Evolutionary conservation across 2,888 invertebrate species (phyloP), one percentile per base, ranked within the genome.

Genomic region (Spisula solida): DNA sequence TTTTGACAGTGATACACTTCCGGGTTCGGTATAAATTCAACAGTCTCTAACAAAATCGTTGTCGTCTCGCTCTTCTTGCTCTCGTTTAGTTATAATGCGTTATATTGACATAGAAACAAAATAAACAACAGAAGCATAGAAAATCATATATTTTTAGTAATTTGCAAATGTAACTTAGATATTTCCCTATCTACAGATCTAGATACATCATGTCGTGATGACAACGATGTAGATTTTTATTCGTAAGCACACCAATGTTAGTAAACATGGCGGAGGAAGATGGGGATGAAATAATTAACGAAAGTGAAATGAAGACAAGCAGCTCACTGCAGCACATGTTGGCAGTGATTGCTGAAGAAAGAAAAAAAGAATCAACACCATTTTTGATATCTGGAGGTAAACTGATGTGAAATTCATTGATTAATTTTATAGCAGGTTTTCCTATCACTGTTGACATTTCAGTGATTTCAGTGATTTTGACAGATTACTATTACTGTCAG

Each of bases 181-280:
- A 41, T 5, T 41, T 41, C 8, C 8, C 41, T 8, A 41, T 8
- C 41, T 41, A 41, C 41, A 41, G 8, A 41, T 41, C 41, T 5
- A 41, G 41, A 41, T 41, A 5, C 41, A 12, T 75, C 31, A 16
- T 4, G 12, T 75, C 34, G 12, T 75, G 75, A 75, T 14, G 75
- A 75, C 75, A 75, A 1, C 75, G 75, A 75, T 34, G 25, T 34
- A 1, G 12, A 16, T 75, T 5, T 18, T 31, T 75, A 75, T 29
- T 75, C 75, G 75, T 75, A 10, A 75, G 29, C 1, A 14, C 25
- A 51, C 25, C 75, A 83, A 75, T 75, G 75, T 83, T 75, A 79
- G 82, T 85, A 87, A 94, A 93, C 87, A 94, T 94, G 94, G 94
- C 94, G 90, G 94, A 94, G 86, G 94, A 94, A 86, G 87, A 92